A percentile compares a stretch with the other conserved stretches of the same genome.
Evolutionary conservation across 2,888 invertebrate species (phyloP).

Genomic region (Drosophila anomalata): DNA sequence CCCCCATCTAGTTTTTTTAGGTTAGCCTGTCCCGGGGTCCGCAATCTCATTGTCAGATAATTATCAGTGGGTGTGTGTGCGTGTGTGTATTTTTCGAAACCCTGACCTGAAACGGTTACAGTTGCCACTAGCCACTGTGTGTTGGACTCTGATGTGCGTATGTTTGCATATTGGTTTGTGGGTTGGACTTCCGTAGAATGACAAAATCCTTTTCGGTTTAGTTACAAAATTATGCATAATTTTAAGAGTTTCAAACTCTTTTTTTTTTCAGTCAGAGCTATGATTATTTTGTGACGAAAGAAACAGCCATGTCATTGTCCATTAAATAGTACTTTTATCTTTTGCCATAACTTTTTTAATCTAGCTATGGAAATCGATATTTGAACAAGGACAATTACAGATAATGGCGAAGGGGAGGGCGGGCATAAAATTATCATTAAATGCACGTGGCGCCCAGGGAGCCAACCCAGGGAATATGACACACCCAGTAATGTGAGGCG

Average conservation of each 20-base stretch:
- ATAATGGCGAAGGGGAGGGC: conserved; percentile 52
- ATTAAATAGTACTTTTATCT: too few species aligned
- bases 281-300: too few species aligned
- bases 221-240: too few species aligned
- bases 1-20: conserved; percentile 17
- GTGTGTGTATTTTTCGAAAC: conserved; percentile 54
- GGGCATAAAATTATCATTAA: conserved; percentile 32
- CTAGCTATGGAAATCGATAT: conserved; percentile 70
- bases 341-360: conserved; percentile 8
- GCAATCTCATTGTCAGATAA: conserved; percentile 73
- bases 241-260: too few species aligned
- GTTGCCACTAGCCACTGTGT: conserved; percentile 37
- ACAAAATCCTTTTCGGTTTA: background rate
- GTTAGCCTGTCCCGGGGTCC: conserved; percentile 33
- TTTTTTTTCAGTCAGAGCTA: too few species aligned
- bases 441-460: conserved; percentile 25
- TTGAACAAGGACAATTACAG: conserved; percentile 69
- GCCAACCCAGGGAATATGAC: background rate
- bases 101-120: conserved; percentile 71
- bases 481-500: background rate
- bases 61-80: conserved; percentile 60
- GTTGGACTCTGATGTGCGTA: conserved; percentile 20
- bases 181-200: conserved; percentile 10
- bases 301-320: too few species aligned
- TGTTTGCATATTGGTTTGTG: background rate